Evolutionary conservation across 2,797 vertebrate genomes (phyloP), one percentile per base, ranked within the genome.

Genomic region (Fringilla coelebs): DNA sequence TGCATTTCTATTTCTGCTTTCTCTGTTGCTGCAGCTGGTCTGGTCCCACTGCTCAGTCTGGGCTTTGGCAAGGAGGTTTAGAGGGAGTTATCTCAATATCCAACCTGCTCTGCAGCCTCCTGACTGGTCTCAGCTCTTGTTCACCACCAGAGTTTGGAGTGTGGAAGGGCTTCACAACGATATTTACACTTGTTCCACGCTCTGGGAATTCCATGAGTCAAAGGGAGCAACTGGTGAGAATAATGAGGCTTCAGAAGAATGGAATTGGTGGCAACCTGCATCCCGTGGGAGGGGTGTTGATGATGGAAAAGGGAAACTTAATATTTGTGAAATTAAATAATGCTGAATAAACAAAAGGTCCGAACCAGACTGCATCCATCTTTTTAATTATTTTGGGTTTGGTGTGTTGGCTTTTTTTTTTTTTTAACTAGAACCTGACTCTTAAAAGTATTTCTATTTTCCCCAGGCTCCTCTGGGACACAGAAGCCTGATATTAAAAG

Each of bases 261-360:
- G 55, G 65, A 87, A 86, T 41, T 40, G 45, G 84, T 70, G 74
- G 96, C 87, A 88, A 93, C 54, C 83, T 34, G 70, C 17, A 24
- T 91, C 94, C 93, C 74, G 3, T 4, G 90, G 80, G 81, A 87
- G 25, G 45, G 58, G 32, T 26, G 84, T 38, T 80, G 94, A 67
- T 95, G 89, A 89, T 80, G 55, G 93, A 92, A 76, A 62, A 63
- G 81, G 61, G 93, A 93, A 94, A 97, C 66, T 29, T 68, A 89
- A 95, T 96, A 93, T 88, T 92, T 91, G 92, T 85, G 91, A 93
- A 95, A 96, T 68, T 66, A 93, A 79, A 60, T 73, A 87, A 94
- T 78, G 71, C 13, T 76, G 89, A 91, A 61, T 80, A 95, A 94
- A 94, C 32, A 31, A 80, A 93, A 90, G 90, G 43, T 45, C 82